A percentile compares a stretch with the other conserved stretches of the same genome.
These are phyloP conservation scores for Drosophila leontia DNA, from an alignment of 1,140 invertebrate species.

Conservation along the genomic window DNA sequence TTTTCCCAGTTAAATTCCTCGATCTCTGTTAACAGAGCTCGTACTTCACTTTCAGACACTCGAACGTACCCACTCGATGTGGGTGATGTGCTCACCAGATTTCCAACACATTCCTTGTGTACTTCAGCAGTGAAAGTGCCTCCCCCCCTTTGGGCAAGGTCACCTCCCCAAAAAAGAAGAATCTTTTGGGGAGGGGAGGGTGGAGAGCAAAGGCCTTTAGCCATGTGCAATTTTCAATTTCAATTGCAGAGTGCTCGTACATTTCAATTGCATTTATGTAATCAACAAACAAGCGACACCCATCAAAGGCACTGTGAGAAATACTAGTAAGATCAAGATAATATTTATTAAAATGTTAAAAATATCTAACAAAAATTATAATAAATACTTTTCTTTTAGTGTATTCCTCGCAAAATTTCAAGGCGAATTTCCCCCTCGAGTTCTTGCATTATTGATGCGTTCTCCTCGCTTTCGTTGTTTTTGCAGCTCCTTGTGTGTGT, in stretches of 20 bases:
- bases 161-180: constrained; percentile 2
- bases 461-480: constrained; percentile 37
- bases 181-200: not conserved
- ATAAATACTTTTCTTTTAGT: not conserved
- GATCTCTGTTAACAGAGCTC: constrained; percentile 2
- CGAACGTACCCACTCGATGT: constrained; percentile 7
- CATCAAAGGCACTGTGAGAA: not conserved
- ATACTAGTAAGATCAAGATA: not conserved
- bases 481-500: constrained; percentile 19
- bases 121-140: constrained; percentile 12
- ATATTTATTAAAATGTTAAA: not conserved
- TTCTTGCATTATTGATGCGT: constrained; percentile 72
- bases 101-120: constrained; percentile 26
- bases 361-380: too few relatives aligned
- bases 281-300: constrained; percentile 59
- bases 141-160: constrained; percentile 11
- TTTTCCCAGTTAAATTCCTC: not conserved
- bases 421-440: constrained; percentile 39
- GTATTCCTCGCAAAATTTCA: constrained; percentile 22
- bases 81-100: constrained; percentile 21
- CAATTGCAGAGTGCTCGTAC: constrained; percentile 44
- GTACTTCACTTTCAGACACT: constrained; percentile 5
- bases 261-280: constrained; percentile 78
- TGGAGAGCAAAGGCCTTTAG: constrained; percentile 11
- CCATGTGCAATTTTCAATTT: constrained; percentile 66